A percentile compares a stretch with the other conserved stretches of the same genome.
Conservation (phyloP, 2,888 invertebrate genomes). For the Drosophila pegasa region DNA sequence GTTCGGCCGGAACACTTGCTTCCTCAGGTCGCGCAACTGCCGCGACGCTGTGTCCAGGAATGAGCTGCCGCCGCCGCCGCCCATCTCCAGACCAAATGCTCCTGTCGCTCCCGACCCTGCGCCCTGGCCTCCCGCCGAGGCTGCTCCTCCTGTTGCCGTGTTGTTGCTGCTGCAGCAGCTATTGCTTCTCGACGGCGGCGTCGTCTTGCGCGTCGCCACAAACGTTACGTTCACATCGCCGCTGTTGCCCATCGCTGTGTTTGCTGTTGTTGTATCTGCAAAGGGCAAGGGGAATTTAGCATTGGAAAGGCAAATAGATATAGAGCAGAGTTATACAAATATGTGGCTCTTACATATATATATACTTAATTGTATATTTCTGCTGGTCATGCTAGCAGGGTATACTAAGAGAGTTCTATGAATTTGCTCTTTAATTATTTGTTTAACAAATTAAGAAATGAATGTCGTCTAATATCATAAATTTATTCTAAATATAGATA, state of each 20-base stretch:
- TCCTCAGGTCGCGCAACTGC: constrained; percentile 82
- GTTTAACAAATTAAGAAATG: too few relatives aligned
- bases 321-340: background rate
- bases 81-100: constrained; percentile 17
- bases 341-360: too few relatives aligned
- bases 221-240: constrained; percentile 33
- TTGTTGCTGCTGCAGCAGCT: constrained; percentile 37
- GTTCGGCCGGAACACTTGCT: constrained; percentile 84
- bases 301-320: background rate
- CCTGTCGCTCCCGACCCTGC: constrained; percentile 8
- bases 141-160: constrained; percentile 11
- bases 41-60: constrained; percentile 83
- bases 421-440: too few relatives aligned
- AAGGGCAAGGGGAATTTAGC: background rate
- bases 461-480: too few relatives aligned
- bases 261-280: constrained; percentile 28
- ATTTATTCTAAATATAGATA: too few relatives aligned
- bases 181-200: constrained; percentile 50
- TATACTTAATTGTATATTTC: too few relatives aligned
- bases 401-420: too few relatives aligned
- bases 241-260: constrained; percentile 15
- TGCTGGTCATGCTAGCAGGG: too few relatives aligned
- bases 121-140: constrained; percentile 23
- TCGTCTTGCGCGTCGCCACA: constrained; percentile 40
- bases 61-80: constrained; percentile 47